Evolutionary conservation across 2,888 invertebrate genomes (phyloP), one percentile per base, ranked within the genome.

Genomic region (Sminthurinus aureus): DNA sequence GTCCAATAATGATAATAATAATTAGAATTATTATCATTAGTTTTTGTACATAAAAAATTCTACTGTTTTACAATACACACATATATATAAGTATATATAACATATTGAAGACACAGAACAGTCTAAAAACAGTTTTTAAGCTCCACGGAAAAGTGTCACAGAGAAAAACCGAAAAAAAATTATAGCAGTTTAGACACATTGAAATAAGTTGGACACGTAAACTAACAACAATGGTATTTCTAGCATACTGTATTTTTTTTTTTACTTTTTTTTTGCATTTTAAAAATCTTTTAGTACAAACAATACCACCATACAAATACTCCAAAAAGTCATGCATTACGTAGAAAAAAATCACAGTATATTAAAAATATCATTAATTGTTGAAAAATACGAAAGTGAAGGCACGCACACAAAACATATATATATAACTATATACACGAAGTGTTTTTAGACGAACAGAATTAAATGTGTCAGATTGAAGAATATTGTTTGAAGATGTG

Each of bases 321-420:
- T 38, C 1, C 38, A 38, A 38, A 38, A 38, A 38, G 38, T 38
- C 6, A 6, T 38, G 6, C 38, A 38, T 38, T 38, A 38, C 6
- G 38, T 38, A 38, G 38, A 38, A 38, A 6, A 38, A 38, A 1
- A 38, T n/a, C 3, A 38, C 38, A 38, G 38, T 38, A 38, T 38
- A 38, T 38, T 38, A 38, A 38, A 38, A 38, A 15, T 58, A 18
- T 9, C 13, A 58, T 58, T 58, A 58, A 58, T 58, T 58, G 38
- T 38, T 6, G 18, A 9, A 58, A 58, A 15, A 58, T 58, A 18
- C 24, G 15, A 26, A 75, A 75, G 9, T 75, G 12, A 74, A 20
- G 51, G 75, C n/a, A 75, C 51, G 15, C 51, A 75, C 75, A 75
- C 18, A 75, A 51, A n/a, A n/a, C n/a, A n/a, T n/a, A n/a, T n/a